Percentiles rank a stretch among this genome's conserved stretches.
These are phyloP conservation scores for Hemiscyllium ocellatum DNA, from an alignment of 2,113 vertebrate genomes.

Conservation along the genomic window DNA sequence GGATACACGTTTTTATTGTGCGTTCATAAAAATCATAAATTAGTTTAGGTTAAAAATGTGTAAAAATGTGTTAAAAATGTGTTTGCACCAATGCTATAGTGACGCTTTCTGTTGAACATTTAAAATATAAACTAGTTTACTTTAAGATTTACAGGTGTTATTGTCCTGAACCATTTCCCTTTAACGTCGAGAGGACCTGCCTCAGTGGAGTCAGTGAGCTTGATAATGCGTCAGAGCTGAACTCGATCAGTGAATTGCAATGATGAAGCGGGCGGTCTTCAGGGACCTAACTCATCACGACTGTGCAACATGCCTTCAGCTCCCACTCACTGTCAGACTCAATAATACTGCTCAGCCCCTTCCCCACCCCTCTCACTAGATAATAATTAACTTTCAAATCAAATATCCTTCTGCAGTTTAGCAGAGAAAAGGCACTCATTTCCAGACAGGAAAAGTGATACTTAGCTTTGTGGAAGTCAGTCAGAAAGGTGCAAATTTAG, in stretches of 20 bases:
- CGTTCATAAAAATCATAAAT: too few relatives aligned
- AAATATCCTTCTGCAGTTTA: not conserved
- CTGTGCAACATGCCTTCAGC: not conserved
- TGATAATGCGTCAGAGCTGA: not conserved
- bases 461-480: not conserved
- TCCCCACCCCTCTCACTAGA: not conserved
- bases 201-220: not conserved
- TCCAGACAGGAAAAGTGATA: too few relatives aligned
- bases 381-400: not conserved
- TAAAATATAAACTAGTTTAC: too few relatives aligned
- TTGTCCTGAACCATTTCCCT: not conserved
- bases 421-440: too few relatives aligned
- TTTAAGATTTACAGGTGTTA: too few relatives aligned
- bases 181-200: not conserved
- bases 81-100: too few relatives aligned
- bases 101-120: too few relatives aligned
- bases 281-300: not conserved
- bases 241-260: not conserved
- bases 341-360: not conserved
- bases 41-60: too few relatives aligned
- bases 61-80: too few relatives aligned
- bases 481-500: not conserved
- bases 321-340: not conserved
- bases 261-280: not conserved
- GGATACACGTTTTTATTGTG: not conserved